Percentiles rank a stretch among this genome's conserved stretches.
Conservation (phyloP, 2,888 invertebrate genomes). For the Drosophila yooni region DNA sequence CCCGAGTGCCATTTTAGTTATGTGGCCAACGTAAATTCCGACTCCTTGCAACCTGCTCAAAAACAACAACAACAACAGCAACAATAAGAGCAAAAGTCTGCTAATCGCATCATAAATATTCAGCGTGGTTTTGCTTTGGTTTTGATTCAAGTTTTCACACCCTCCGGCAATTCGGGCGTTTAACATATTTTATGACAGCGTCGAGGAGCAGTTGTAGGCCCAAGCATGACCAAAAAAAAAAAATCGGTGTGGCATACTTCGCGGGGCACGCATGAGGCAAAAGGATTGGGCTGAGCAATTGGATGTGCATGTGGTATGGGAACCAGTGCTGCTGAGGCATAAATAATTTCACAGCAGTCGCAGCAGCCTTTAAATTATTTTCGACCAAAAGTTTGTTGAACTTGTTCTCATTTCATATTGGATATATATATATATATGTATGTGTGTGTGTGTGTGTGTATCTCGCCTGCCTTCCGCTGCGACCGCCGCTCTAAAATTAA, state of each 20-base stretch:
- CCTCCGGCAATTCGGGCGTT: conserved; percentile 74
- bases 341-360: conserved; percentile 56
- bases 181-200: conserved; percentile 75
- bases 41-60: conserved; percentile 70
- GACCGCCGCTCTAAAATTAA: conserved; percentile 71
- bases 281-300: conserved; percentile 54
- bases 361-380: conserved; percentile 63
- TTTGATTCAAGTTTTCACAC: conserved; percentile 80
- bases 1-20: conserved; percentile 44
- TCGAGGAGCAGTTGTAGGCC: conserved; percentile 13
- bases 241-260: conserved; percentile 67
- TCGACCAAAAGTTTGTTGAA: conserved; percentile 73
- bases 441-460: conserved; percentile 20
- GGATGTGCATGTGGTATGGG: conserved; percentile 32
- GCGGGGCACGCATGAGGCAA: conserved; percentile 61
- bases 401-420: conserved; percentile 49
- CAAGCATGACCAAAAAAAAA: conserved; percentile 16
- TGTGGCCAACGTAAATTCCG: conserved; percentile 66
- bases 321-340: conserved; percentile 30
- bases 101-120: conserved; percentile 81
- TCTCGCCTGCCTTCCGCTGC: conserved; percentile 23
- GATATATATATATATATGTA: not conserved
- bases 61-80: conserved; percentile 22
- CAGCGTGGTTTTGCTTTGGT: conserved; percentile 67
- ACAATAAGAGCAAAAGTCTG: conserved; percentile 45